These are phyloP conservation scores for Venustaconcha ellipsiformis DNA, from an alignment of 1,140 invertebrate genomes.

Conservation along the genomic window DNA sequence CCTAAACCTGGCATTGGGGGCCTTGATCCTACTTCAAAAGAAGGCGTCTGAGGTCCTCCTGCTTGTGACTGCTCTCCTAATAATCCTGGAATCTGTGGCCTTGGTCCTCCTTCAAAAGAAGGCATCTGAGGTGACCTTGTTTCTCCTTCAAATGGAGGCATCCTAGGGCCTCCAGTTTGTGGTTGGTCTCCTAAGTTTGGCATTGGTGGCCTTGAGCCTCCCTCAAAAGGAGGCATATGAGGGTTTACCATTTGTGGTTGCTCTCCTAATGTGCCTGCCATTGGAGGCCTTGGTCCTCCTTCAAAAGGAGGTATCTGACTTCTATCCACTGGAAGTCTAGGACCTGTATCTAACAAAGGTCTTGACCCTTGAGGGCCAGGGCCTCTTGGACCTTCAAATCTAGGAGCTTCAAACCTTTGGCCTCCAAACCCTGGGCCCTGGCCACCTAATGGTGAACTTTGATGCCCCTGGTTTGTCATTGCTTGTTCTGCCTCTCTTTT, in stretches of 20 bases:
- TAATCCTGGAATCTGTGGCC: slow-evolving; percentile 7
- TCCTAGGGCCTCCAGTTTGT: neutral
- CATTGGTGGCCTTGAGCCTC: no score
- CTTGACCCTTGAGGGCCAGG: neutral
- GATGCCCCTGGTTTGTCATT: slow-evolving; percentile 17
- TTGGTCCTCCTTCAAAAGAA: slow-evolving; percentile 1
- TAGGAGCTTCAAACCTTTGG: slow-evolving; percentile 10
- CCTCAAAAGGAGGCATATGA: no score
- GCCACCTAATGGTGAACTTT: neutral
- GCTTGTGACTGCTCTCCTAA: neutral
- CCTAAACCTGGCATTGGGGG: no score
- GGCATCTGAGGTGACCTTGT: neutral
- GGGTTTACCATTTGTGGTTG: no score
- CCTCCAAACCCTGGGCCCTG: slow-evolving; percentile 15
- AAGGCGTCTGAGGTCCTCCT: no score
- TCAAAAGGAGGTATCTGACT: neutral
- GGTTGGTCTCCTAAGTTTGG: no score
- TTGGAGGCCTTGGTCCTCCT: slow-evolving; percentile 10
- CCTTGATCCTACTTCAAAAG: no score
- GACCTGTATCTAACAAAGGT: neutral
- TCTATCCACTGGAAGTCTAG: neutral
- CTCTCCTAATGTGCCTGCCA: slow-evolving; percentile 5
- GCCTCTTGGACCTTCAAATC: slow-evolving; percentile 8
- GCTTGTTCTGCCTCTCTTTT: slow-evolving; percentile 43
- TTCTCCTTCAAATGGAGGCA: neutral